phyloP scores from a whole-genome alignment of 23 tunicate genomes.

The Oikopleura albicans region DNA sequence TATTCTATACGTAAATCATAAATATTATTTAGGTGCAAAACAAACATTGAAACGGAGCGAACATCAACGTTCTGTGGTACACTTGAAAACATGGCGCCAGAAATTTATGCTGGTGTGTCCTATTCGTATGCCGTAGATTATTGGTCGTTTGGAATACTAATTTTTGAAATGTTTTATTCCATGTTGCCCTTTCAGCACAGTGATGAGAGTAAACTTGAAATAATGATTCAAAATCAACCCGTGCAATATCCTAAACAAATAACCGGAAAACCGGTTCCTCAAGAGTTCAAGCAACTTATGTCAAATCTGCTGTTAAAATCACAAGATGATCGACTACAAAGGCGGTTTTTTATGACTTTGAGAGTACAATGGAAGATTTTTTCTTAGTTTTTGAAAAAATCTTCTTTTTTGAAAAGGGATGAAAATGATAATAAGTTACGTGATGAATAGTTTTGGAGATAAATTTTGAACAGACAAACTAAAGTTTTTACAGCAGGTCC shows the following conservation, averaged over 20 bases:
- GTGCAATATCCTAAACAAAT: background rate
- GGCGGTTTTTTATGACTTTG: too few relatives aligned
- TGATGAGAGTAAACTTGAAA: background rate
- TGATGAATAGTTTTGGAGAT: background rate
- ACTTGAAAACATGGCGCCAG: slow-evolving; percentile 13
- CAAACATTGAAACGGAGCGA: background rate
- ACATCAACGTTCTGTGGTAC: slow-evolving; percentile 1
- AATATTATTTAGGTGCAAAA: slow-evolving; percentile 2
- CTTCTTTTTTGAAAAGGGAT: too few relatives aligned
- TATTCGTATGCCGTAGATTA: background rate
- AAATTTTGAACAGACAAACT: too few relatives aligned
- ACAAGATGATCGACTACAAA: background rate
- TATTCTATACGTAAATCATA: too few relatives aligned
- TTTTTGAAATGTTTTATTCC: slow-evolving; percentile 7
- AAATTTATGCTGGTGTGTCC: background rate
- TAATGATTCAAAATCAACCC: background rate
- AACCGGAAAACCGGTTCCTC: background rate
- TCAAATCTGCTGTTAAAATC: background rate
- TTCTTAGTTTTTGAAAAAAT: too few relatives aligned
- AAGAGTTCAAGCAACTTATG: background rate
- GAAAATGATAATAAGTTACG: too few relatives aligned
- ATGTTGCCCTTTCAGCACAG: background rate
- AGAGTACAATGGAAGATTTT: too few relatives aligned
- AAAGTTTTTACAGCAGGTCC: too few relatives aligned
- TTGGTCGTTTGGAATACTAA: background rate